Conservation (phyloP, 2,113 vertebrate species). For the Canis aureus region DNA sequence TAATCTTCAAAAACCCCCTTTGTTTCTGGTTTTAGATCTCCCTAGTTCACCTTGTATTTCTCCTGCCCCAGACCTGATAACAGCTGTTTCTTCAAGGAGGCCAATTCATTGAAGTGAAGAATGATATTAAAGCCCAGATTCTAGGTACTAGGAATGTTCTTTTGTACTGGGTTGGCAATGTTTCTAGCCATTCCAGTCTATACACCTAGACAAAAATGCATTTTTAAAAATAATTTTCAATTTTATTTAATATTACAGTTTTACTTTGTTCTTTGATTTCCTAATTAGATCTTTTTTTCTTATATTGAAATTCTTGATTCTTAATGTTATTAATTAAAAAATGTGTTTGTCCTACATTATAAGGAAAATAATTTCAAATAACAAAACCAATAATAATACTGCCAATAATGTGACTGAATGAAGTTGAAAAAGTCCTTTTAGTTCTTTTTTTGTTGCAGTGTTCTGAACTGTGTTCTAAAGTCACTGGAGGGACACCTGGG, state of each 20-base stretch:
- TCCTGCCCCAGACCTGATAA: not conserved
- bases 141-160: not conserved
- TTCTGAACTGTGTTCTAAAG: not conserved
- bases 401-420: not conserved
- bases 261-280: conserved; percentile 9
- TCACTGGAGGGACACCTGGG: not conserved
- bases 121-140: not conserved
- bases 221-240: not conserved
- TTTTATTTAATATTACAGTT: not conserved
- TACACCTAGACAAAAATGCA: not conserved
- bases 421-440: not conserved
- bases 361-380: not conserved
- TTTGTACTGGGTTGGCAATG: not conserved
- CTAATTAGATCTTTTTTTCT: not conserved
- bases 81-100: not conserved
- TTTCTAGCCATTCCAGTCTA: not conserved
- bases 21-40: not conserved
- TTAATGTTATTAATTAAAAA: not conserved
- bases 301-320: conserved; percentile 20
- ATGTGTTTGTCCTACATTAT: not conserved
- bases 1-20: not conserved
- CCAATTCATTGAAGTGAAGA: not conserved
- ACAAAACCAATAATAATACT: not conserved
- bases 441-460: not conserved
- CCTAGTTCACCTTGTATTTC: not conserved